phyloP scores from a whole-genome alignment of 2,797 vertebrate species.

The Anguilla obscura region DNA sequence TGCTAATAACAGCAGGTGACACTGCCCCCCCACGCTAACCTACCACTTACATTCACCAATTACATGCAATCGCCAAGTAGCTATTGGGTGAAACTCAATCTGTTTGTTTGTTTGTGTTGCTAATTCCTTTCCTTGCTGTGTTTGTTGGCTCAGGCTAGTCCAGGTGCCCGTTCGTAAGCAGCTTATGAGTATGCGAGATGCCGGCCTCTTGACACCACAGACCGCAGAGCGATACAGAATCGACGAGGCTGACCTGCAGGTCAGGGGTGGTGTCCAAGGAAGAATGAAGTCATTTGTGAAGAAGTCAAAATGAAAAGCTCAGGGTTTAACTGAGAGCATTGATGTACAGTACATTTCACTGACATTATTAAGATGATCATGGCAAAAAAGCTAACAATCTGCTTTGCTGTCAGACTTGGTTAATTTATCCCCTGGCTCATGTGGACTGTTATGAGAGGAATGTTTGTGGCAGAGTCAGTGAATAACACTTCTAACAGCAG shows the following conservation, averaged over 20 bases:
- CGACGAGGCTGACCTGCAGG: conserved; percentile 6
- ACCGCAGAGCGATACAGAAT: conserved; percentile 2
- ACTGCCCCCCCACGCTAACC: neutral
- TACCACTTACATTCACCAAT: neutral
- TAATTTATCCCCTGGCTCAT: neutral
- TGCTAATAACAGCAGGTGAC: neutral
- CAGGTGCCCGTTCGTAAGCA: neutral
- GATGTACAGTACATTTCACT: neutral
- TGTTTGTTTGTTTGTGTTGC: conserved; percentile 30
- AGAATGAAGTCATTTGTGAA: conserved; percentile 20
- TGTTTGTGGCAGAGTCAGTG: neutral
- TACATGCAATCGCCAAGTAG: neutral
- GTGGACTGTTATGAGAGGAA: neutral
- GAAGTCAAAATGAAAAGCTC: conserved; percentile 4
- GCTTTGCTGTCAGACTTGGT: neutral
- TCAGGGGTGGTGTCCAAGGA: conserved; percentile 13
- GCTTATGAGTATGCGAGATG: neutral
- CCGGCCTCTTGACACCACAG: neutral
- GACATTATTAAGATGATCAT: neutral
- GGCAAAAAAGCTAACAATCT: neutral
- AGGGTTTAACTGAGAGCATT: neutral
- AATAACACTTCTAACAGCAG: neutral
- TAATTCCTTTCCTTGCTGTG: conserved; percentile 22
- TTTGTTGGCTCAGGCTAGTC: conserved; percentile 21
- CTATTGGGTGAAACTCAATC: conserved; percentile 8